Evolutionary conservation across 2,888 invertebrate species (phyloP).

Genomic region (Drosophila rubida): DNA sequence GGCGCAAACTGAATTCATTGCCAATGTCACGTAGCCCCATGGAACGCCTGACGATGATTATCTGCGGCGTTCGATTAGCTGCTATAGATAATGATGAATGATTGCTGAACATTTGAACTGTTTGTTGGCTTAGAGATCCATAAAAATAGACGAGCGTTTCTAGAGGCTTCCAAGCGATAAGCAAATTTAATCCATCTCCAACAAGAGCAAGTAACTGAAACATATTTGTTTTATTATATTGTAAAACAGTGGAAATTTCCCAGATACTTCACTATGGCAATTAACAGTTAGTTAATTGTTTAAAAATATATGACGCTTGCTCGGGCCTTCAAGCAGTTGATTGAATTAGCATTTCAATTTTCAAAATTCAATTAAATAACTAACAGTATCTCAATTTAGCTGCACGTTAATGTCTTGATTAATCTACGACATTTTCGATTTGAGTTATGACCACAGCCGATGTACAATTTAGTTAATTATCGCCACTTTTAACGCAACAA

Average conservation of each 20-base stretch:
- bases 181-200: too few species aligned
- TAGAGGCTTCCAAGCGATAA: not conserved
- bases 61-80: constrained; percentile 13
- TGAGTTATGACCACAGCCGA: constrained; percentile 1
- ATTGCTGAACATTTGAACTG: constrained; percentile 22
- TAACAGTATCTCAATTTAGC: not conserved
- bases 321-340: too few species aligned
- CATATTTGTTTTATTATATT: too few species aligned
- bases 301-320: too few species aligned
- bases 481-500: constrained; percentile 8
- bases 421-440: not conserved
- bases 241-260: not conserved
- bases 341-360: too few species aligned
- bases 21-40: constrained; percentile 52
- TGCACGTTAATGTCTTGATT: not conserved
- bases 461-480: constrained; percentile 30
- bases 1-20: constrained; percentile 37
- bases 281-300: too few species aligned
- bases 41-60: constrained; percentile 29
- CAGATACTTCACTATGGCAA: not conserved
- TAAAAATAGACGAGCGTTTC: not conserved
- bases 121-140: not conserved
- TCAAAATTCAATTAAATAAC: not conserved
- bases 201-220: too few species aligned
- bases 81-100: constrained; percentile 29